These are phyloP conservation scores for Haliaeetus leucogaster DNA, from an alignment of 2,113 vertebrate genomes.

Conservation along the genomic window DNA sequence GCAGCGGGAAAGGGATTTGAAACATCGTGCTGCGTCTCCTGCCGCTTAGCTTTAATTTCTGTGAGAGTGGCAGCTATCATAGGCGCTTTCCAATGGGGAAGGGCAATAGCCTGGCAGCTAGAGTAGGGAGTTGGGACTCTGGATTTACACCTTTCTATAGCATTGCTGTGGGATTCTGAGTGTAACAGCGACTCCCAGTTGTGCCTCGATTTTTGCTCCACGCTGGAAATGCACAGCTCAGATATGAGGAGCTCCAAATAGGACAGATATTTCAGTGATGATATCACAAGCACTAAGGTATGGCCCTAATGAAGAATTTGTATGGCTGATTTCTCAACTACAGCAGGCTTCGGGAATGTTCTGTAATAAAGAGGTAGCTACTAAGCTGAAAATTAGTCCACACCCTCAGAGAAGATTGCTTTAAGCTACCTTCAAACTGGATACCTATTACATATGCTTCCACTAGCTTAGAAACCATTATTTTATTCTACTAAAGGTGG, in stretches of 20 bases:
- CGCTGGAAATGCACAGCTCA: not conserved
- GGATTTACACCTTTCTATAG: accelerated
- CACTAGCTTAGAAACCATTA: not conserved
- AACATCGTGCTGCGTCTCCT: not conserved
- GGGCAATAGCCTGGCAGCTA: not conserved
- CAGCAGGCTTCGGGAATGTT: not conserved
- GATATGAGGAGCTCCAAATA: not conserved
- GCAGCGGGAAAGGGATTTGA: not conserved
- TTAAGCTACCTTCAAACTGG: not conserved
- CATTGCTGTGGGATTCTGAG: not conserved
- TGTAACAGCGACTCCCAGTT: accelerated
- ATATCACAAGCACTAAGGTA: not conserved
- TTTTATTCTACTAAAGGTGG: not conserved
- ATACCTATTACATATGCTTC: not conserved
- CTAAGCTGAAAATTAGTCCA: not conserved
- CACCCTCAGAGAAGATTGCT: not conserved
- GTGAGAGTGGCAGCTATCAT: accelerated
- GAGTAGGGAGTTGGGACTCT: not conserved
- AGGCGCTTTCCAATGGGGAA: not conserved
- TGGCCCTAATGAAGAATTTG: not conserved
- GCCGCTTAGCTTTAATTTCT: not conserved
- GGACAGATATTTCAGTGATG: not conserved
- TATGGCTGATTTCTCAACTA: not conserved
- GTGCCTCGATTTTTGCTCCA: not conserved
- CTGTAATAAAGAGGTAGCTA: not conserved